phyloP scores from a whole-genome alignment of 1,140 invertebrate species.

The Branchinecta lindahli region DNA sequence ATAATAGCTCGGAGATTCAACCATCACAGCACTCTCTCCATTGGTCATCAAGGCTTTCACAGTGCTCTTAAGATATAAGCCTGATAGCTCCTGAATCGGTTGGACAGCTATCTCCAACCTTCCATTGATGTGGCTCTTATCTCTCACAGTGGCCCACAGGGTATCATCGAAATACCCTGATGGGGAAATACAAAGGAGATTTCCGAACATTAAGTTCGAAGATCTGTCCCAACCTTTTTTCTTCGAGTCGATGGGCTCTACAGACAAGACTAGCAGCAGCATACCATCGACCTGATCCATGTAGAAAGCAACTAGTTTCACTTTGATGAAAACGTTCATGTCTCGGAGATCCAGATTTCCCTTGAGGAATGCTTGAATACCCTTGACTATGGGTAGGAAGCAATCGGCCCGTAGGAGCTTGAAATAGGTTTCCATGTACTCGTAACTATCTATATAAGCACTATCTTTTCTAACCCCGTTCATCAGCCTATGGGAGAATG shows the following conservation, averaged over 20 bases:
- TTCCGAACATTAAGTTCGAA: conserved; percentile 10
- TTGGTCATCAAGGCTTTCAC: conserved; percentile 15
- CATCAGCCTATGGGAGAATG: not conserved
- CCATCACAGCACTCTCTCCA: conserved; percentile 11
- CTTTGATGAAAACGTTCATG: conserved; percentile 16
- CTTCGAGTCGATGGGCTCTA: conserved; percentile 13
- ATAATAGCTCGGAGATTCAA: conserved; percentile 17
- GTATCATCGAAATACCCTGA: conserved; percentile 17
- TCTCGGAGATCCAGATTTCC: conserved; percentile 14
- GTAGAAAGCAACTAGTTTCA: conserved; percentile 13
- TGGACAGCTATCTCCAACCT: conserved; percentile 13
- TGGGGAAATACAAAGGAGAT: conserved; percentile 17
- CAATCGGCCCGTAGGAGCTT: conserved; percentile 15
- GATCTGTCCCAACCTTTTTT: not conserved
- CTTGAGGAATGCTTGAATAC: conserved; percentile 13
- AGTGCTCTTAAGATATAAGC: not conserved
- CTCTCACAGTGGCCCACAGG: conserved; percentile 10
- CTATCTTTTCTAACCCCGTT: conserved; percentile 11
- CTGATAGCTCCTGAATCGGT: conserved; percentile 11
- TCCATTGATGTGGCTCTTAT: no score
- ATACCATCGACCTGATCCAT: conserved; percentile 11
- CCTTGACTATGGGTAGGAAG: conserved; percentile 10
- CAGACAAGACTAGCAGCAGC: conserved; percentile 10
- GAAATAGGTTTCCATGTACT: conserved; percentile 18
- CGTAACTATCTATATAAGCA: conserved; percentile 11